Evolutionary conservation across 1,140 invertebrate species (phyloP).

Genomic region (Meloidogyne hapla): DNA sequence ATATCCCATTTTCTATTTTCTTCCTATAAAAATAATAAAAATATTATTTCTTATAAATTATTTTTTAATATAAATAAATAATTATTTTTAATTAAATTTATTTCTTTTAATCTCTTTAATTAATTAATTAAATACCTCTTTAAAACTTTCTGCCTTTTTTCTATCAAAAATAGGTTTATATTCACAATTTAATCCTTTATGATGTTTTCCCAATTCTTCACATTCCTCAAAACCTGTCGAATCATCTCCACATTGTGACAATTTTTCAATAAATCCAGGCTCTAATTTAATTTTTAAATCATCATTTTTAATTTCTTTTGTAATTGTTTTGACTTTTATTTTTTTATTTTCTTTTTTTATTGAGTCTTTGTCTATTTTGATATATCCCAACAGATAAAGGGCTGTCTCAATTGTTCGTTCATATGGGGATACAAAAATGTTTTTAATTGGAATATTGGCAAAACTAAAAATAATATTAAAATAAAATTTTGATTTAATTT

Average conservation of each 20-base stretch:
- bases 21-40: neutral
- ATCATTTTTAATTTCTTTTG: neutral
- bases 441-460: neutral
- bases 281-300: slow-evolving; percentile 8
- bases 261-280: slow-evolving; percentile 2
- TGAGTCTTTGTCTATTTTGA: neutral
- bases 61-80: no score
- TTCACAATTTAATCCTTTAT: neutral
- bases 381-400: neutral
- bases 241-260: neutral
- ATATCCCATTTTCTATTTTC: neutral
- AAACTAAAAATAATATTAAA: neutral
- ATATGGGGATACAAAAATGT: neutral
- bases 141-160: neutral
- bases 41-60: neutral
- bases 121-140: neutral
- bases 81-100: no score
- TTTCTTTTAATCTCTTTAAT: no score
- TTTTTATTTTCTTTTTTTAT: neutral
- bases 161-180: neutral
- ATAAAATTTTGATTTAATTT: no score
- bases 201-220: neutral
- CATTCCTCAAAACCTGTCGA: neutral
- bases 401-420: neutral
- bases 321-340: neutral